Conservation (phyloP, 2,888 invertebrate genomes). For the Sesia bembeciformis region DNA sequence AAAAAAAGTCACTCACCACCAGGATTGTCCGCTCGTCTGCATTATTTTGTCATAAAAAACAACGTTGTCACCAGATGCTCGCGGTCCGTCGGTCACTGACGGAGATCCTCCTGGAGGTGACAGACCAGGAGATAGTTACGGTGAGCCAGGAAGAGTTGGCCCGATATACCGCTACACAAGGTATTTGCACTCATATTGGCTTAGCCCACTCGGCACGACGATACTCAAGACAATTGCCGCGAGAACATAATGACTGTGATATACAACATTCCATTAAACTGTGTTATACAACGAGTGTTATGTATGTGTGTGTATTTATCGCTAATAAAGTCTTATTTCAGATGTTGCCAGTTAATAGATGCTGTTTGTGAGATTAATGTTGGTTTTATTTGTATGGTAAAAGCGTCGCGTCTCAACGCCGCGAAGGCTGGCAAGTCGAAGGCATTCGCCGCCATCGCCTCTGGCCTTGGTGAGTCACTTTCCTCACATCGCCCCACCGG, state of each 20-base stretch:
- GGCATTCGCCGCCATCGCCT: conserved; percentile 92
- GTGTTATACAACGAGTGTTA: conserved; percentile 14
- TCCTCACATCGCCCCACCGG: conserved; percentile 15
- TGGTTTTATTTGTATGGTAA: conserved; percentile 78
- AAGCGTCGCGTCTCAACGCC: conserved; percentile 80
- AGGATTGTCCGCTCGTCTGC: too few relatives aligned
- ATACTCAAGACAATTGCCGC: conserved; percentile 35
- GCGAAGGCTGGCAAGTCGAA: conserved; percentile 84
- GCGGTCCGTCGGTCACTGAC: conserved; percentile 91
- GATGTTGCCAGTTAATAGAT: conserved; percentile 60
- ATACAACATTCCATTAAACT: conserved; percentile 24
- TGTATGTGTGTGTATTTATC: conserved; percentile 29
- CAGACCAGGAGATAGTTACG: conserved; percentile 89
- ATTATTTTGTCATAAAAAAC: too few relatives aligned
- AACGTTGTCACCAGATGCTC: conserved; percentile 78
- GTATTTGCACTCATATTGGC: conserved; percentile 76
- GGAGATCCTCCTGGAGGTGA: conserved; percentile 94
- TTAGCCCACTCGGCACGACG: conserved; percentile 39
- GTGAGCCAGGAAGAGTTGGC: conserved; percentile 90
- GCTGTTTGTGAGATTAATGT: conserved; percentile 64
- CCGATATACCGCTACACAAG: conserved; percentile 88
- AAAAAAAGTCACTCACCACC: too few relatives aligned
- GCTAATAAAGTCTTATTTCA: conserved; percentile 71
- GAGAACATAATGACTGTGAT: conserved; percentile 39
- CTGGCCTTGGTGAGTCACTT: conserved; percentile 89